These are phyloP conservation scores for Bombus turneri DNA, from an alignment of 1,140 invertebrate genomes.

Conservation along the genomic window DNA sequence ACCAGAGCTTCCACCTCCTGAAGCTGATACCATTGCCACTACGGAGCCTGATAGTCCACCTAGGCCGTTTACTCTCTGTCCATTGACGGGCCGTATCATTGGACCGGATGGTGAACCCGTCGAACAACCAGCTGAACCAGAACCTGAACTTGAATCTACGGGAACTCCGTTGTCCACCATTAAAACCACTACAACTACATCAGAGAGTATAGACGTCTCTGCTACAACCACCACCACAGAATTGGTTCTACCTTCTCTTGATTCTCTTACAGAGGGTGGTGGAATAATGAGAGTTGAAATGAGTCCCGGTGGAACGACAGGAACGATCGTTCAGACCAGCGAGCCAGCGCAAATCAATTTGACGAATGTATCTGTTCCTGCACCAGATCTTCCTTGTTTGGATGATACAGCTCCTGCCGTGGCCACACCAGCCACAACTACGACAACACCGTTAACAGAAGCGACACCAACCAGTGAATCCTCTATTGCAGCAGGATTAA, in stretches of 20 bases:
- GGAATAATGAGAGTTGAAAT: conserved; percentile 87
- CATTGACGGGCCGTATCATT: conserved; percentile 87
- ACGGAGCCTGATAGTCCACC: conserved; percentile 86
- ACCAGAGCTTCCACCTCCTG: conserved; percentile 84
- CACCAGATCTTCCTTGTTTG: conserved; percentile 81
- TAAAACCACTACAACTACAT: conserved; percentile 25
- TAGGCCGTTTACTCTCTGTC: conserved; percentile 87
- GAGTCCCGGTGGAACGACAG: conserved; percentile 86
- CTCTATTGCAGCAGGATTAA: conserved; percentile 32
- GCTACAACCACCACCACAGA: conserved; percentile 51
- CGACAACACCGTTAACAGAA: conserved; percentile 42
- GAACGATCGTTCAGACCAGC: conserved; percentile 84
- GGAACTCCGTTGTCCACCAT: conserved; percentile 42
- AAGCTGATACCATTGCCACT: conserved; percentile 82
- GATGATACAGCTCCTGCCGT: conserved; percentile 69
- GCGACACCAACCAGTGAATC: conserved; percentile 12
- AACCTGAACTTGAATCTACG: conserved; percentile 53
- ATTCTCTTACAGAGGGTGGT: conserved; percentile 84
- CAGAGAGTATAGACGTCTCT: conserved; percentile 43
- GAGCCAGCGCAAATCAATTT: conserved; percentile 73
- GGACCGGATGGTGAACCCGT: conserved; percentile 87
- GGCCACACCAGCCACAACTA: conserved; percentile 23
- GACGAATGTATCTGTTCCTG: conserved; percentile 76
- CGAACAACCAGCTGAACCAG: conserved; percentile 69
- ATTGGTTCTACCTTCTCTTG: conserved; percentile 77